Evolutionary conservation across 2,113 vertebrate species (phyloP).

Genomic region (Neoarius graeffei): DNA sequence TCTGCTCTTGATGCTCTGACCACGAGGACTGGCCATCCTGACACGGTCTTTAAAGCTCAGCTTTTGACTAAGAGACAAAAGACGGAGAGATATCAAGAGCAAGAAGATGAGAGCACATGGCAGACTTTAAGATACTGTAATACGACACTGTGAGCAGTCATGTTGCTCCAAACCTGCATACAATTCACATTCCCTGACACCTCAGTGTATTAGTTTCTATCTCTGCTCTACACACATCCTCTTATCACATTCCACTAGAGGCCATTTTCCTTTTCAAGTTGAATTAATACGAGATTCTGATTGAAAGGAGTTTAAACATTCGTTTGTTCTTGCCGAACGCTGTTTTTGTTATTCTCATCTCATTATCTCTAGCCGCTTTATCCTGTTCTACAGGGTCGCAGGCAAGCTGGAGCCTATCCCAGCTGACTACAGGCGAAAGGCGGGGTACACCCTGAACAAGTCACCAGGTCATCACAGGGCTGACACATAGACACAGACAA

Average conservation of each 20-base stretch:
- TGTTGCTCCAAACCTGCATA: neutral
- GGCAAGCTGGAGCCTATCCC: too few relatives aligned
- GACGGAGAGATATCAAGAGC: slow-evolving; percentile 12
- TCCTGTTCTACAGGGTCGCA: too few relatives aligned
- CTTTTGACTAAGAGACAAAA: slow-evolving; percentile 81
- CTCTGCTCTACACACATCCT: neutral
- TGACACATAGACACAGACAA: too few relatives aligned
- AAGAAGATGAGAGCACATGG: neutral
- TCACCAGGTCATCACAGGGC: too few relatives aligned
- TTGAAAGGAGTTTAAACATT: neutral
- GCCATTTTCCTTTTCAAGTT: neutral
- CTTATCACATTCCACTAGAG: neutral
- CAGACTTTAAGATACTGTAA: neutral
- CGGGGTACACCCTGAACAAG: too few relatives aligned
- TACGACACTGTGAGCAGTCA: neutral
- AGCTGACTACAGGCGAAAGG: too few relatives aligned
- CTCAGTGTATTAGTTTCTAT: neutral
- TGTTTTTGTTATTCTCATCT: neutral
- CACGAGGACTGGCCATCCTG: slow-evolving; percentile 93
- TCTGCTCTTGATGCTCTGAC: slow-evolving; percentile 90
- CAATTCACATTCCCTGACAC: neutral
- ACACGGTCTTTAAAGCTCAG: slow-evolving; percentile 94
- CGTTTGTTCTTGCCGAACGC: neutral
- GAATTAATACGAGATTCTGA: neutral
- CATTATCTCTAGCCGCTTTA: too few relatives aligned